phyloP scores from a whole-genome alignment of 2,113 vertebrate species.

The Origma solitaria region DNA sequence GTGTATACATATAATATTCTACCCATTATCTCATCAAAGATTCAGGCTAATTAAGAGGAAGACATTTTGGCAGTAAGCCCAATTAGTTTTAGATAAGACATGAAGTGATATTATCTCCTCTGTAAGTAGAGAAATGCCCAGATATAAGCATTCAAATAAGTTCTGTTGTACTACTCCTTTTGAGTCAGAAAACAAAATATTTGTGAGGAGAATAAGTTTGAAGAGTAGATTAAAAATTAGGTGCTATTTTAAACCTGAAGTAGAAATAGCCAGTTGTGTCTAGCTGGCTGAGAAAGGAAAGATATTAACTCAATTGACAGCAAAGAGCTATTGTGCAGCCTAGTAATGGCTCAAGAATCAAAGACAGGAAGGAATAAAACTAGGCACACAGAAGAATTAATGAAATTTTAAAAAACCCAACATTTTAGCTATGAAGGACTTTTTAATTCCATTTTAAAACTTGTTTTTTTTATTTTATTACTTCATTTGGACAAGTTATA shows the following conservation, averaged over 20 bases:
- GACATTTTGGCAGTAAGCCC: not conserved
- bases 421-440: not conserved
- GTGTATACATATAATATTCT: not conserved
- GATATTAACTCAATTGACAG: not conserved
- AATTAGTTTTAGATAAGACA: not conserved
- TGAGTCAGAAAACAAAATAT: not conserved
- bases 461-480: not conserved
- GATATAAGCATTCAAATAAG: not conserved
- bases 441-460: not conserved
- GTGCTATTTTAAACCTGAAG: not conserved
- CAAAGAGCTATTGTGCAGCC: not conserved
- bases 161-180: not conserved
- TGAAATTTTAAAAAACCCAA: too few relatives aligned
- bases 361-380: not conserved
- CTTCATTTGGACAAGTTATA: not conserved
- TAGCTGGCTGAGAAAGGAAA: not conserved
- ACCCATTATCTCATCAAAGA: not conserved
- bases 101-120: not conserved
- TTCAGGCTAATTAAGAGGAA: not conserved
- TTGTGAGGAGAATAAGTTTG: not conserved
- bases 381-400: not conserved
- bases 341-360: not conserved
- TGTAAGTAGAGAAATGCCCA: not conserved
- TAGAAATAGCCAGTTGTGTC: not conserved
- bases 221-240: not conserved